Evolutionary conservation across 2,113 vertebrate species (phyloP).

Genomic region (Xerus inauris): DNA sequence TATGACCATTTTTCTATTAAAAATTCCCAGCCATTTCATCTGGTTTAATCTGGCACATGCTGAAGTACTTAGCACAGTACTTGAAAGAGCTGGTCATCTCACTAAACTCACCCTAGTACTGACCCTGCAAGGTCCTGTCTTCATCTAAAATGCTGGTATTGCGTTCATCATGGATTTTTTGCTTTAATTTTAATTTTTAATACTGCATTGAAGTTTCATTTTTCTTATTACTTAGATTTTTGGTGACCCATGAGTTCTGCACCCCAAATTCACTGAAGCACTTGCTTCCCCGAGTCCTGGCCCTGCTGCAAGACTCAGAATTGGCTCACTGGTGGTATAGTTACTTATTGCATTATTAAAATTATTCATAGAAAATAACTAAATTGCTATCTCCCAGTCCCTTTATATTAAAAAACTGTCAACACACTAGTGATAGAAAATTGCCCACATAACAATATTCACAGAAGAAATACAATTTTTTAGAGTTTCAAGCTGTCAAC

Average conservation of each 20-base stretch:
- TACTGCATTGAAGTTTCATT: background rate
- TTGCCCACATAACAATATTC: background rate
- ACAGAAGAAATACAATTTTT: background rate
- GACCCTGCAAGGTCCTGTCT: background rate
- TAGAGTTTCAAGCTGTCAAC: background rate
- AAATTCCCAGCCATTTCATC: background rate
- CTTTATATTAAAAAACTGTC: background rate
- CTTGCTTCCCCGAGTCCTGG: background rate
- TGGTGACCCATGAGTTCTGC: background rate
- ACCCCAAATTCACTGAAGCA: background rate
- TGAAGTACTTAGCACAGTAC: background rate
- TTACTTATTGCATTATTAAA: background rate
- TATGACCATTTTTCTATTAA: background rate
- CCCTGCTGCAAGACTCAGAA: background rate
- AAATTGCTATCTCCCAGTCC: background rate
- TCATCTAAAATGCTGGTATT: background rate
- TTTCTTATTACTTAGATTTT: background rate
- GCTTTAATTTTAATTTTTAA: background rate
- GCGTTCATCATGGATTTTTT: background rate
- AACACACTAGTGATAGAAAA: background rate
- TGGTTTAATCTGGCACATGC: background rate
- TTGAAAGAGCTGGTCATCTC: background rate
- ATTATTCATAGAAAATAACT: background rate
- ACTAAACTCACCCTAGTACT: too few relatives aligned
- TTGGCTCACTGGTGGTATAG: background rate